These are phyloP conservation scores for Drosophila heteroneura DNA, from an alignment of 2,888 invertebrate species.

Conservation along the genomic window DNA sequence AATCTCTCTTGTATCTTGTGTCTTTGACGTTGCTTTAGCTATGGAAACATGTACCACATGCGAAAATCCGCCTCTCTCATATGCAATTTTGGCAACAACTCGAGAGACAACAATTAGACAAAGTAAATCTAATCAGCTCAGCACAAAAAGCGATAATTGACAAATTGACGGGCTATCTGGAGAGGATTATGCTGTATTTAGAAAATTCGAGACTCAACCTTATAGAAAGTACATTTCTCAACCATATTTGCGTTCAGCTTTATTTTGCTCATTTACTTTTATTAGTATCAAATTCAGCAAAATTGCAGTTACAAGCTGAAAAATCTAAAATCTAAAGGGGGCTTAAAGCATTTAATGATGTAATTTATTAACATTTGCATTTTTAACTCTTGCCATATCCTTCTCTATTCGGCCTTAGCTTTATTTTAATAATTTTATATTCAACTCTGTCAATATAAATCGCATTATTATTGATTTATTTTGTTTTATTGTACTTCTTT, in stretches of 20 bases:
- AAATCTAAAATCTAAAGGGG: not conserved
- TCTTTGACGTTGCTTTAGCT: conserved; percentile 6
- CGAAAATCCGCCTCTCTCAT: conserved; percentile 9
- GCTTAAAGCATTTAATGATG: not conserved
- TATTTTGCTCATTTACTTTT: not conserved
- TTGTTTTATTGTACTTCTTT: not conserved
- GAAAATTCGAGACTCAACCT: not conserved
- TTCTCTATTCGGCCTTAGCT: not conserved
- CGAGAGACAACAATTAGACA: conserved; percentile 17
- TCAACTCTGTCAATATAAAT: not conserved
- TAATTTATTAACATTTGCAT: not conserved
- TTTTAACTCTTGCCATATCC: not conserved
- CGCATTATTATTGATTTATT: not conserved
- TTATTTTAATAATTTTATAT: not conserved
- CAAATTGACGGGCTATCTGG: conserved; percentile 37
- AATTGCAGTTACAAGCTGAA: not conserved
- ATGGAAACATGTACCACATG: conserved; percentile 33
- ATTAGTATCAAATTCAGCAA: not conserved
- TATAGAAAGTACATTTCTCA: not conserved
- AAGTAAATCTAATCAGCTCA: not conserved
- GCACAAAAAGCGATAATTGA: conserved; percentile 70
- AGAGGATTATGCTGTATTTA: not conserved
- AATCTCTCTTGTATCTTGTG: conserved; percentile 2
- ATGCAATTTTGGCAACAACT: conserved; percentile 33
- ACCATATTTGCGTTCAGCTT: not conserved